A percentile compares a stretch with the other conserved stretches of the same genome.
Conservation (phyloP, 2,113 vertebrate genomes). For the Acrocephalus arundinaceus region DNA sequence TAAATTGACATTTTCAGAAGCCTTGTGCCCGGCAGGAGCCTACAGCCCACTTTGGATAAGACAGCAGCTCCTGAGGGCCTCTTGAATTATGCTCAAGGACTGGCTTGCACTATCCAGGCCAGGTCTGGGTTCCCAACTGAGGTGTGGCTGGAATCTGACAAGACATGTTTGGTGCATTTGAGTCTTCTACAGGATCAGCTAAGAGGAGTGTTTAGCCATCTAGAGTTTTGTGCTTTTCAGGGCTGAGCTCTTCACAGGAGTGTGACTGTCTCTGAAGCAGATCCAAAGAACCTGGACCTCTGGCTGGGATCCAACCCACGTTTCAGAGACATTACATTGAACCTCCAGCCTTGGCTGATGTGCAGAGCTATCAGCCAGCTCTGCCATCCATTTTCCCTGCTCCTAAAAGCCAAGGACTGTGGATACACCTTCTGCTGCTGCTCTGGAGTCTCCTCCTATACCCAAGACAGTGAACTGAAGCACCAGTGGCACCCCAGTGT, state of each 20-base stretch:
- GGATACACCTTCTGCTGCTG: not conserved
- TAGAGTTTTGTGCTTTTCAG: not conserved
- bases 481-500: fast-evolving
- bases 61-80: not conserved
- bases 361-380: not conserved
- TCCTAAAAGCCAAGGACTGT: not conserved
- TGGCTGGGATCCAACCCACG: not conserved
- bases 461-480: not conserved
- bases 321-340: not conserved
- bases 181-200: not conserved
- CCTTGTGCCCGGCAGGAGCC: not conserved
- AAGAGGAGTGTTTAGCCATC: not conserved
- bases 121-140: not conserved
- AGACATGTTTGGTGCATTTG: not conserved
- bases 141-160: not conserved
- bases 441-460: not conserved
- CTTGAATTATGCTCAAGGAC: not conserved
- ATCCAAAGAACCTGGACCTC: not conserved
- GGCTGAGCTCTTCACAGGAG: not conserved
- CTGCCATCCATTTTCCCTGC: not conserved
- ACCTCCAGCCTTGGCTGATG: not conserved
- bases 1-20: not conserved
- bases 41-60: not conserved
- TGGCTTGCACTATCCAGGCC: not conserved
- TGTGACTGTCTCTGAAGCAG: not conserved